Evolutionary conservation across 2,113 vertebrate genomes (phyloP).

Genomic region (Gasterosteus aculeatus): DNA sequence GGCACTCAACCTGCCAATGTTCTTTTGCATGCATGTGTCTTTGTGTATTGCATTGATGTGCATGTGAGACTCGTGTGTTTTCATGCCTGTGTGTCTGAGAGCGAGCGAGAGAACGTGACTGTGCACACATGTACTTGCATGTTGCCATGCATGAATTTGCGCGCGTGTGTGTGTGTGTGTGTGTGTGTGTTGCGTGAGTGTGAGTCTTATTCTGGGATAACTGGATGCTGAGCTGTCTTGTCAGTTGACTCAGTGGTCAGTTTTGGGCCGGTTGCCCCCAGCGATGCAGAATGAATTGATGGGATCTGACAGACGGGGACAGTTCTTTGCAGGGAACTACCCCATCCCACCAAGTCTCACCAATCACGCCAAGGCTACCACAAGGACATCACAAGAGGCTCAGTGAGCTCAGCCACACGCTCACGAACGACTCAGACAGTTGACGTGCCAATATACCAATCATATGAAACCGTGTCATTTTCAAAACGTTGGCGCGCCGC

Average conservation of each 20-base stretch:
- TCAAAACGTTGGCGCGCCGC: neutral
- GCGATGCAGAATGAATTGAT: conserved; percentile 64
- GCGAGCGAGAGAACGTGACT: conserved; percentile 13
- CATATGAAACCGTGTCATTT: conserved; percentile 38
- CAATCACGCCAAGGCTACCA: conserved; percentile 42
- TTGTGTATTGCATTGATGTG: conserved; percentile 21
- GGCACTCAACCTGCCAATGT: conserved; percentile 43
- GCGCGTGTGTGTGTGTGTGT: conserved; percentile 15
- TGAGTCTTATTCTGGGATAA: conserved; percentile 42
- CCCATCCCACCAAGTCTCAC: conserved; percentile 43
- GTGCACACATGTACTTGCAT: conserved; percentile 27
- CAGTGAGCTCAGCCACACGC: conserved; percentile 41
- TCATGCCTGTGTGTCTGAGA: neutral
- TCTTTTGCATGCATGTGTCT: conserved; percentile 42
- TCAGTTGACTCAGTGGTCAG: conserved; percentile 80
- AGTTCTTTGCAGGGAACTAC: conserved; percentile 60
- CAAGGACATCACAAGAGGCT: conserved; percentile 33
- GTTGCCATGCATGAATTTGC: conserved; percentile 36
- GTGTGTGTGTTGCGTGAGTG: conserved; percentile 14
- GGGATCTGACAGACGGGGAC: conserved; percentile 73
- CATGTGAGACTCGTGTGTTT: conserved; percentile 3
- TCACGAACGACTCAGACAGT: conserved; percentile 33
- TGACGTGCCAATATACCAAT: conserved; percentile 45
- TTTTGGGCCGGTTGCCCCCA: conserved; percentile 69
- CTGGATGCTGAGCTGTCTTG: conserved; percentile 74